Evolutionary conservation across 37 sponge, comb jelly and placozoan species (phyloP).

Genomic region (Amphimedon queenslandica): DNA sequence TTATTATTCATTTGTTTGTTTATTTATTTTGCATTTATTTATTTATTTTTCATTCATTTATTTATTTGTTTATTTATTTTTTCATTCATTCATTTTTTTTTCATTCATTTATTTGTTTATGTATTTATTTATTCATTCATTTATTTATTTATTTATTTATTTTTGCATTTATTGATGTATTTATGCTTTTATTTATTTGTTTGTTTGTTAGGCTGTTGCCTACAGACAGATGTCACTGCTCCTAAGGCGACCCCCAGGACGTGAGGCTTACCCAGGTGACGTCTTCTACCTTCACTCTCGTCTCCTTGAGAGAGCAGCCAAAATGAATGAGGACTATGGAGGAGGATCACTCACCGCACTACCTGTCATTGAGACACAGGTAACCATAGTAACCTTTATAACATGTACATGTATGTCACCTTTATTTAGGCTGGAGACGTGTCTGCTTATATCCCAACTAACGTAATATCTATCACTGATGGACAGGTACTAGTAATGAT

Average conservation of each 20-base stretch:
- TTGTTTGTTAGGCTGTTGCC: constrained; percentile 83
- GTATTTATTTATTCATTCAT: background rate
- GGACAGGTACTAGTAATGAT: constrained; percentile 63
- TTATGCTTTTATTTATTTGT: background rate
- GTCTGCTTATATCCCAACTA: constrained; percentile 99
- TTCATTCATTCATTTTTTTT: too few species aligned
- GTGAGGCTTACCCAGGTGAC: constrained; percentile 99
- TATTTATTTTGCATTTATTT: background rate
- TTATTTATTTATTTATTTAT: background rate
- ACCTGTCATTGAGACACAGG: constrained; percentile 98
- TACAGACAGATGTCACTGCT: constrained; percentile 99
- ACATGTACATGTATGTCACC: background rate
- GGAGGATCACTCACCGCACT: constrained; percentile 99
- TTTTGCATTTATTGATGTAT: constrained; percentile 7
- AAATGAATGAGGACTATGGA: constrained; percentile 96
- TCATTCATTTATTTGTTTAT: constrained; percentile 1
- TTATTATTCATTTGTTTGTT: background rate
- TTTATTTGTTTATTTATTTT: background rate
- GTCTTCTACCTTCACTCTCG: constrained; percentile 99
- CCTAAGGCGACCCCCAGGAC: constrained; percentile 95
- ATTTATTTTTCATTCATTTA: constrained; percentile 9
- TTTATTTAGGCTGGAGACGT: constrained; percentile 88
- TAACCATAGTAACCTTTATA: background rate
- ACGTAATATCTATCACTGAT: constrained; percentile 99
- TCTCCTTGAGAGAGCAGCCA: constrained; percentile 98